These are phyloP conservation scores for Spatulosminthurus flaviceps DNA, from an alignment of 2,888 invertebrate species.

Conservation along the genomic window DNA sequence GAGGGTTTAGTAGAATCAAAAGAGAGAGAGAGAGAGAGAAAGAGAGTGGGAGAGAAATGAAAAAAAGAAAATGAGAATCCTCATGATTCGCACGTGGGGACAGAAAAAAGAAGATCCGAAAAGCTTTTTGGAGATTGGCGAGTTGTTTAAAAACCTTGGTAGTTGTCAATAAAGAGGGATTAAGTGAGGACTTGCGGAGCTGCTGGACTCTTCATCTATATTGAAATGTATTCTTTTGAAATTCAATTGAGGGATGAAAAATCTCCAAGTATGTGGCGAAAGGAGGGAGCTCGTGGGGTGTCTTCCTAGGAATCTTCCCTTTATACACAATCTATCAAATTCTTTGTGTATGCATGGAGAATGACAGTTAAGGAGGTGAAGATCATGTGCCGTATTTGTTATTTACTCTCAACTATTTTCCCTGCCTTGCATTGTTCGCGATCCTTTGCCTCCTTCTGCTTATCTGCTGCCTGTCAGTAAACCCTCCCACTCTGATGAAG, in stretches of 20 bases:
- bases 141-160: slow-evolving; percentile 16
- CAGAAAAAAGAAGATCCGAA: not conserved
- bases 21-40: not conserved
- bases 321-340: too few species aligned
- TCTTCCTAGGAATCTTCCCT: not conserved
- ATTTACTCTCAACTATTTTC: too few species aligned
- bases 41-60: not conserved
- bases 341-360: too few species aligned
- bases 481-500: too few species aligned
- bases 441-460: too few species aligned
- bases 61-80: not conserved
- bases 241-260: slow-evolving; percentile 39
- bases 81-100: too few species aligned
- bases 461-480: too few species aligned
- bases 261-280: slow-evolving; percentile 7
- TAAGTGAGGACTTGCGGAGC: slow-evolving; percentile 27
- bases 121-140: not conserved
- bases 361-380: too few species aligned
- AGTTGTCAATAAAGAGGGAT: slow-evolving; percentile 34
- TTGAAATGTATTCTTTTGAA: slow-evolving; percentile 42
- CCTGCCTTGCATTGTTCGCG: too few species aligned
- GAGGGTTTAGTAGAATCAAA: too few species aligned
- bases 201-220: slow-evolving; percentile 18
- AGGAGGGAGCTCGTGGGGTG: slow-evolving; percentile 2
- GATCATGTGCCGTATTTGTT: too few species aligned